These are phyloP conservation scores for Erynnis tages DNA, from an alignment of 2,888 invertebrate genomes.

Conservation along the genomic window DNA sequence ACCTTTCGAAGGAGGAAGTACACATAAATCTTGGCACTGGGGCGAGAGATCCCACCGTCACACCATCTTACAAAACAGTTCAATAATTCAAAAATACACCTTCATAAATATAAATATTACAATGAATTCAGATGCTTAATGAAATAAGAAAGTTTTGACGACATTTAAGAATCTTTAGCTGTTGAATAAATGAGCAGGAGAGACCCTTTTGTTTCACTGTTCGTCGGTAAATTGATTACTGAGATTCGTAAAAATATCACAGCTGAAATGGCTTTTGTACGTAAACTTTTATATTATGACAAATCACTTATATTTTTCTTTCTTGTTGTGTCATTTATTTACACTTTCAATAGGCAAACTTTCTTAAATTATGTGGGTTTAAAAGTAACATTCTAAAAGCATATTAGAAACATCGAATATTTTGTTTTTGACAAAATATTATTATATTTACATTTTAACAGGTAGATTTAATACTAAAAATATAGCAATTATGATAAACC, in stretches of 20 bases:
- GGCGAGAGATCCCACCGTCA: no score
- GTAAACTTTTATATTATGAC: constrained; percentile 4
- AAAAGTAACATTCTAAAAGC: no score
- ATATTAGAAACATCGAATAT: no score
- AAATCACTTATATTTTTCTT: neutral
- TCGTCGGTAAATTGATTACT: constrained; percentile 47
- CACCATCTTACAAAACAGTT: no score
- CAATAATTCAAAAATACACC: neutral
- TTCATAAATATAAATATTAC: constrained; percentile 26
- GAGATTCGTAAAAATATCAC: constrained; percentile 19
- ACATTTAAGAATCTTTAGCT: constrained; percentile 46
- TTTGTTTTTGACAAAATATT: no score
- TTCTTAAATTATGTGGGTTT: no score
- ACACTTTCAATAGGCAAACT: neutral
- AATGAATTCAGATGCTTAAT: constrained; percentile 47
- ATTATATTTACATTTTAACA: no score
- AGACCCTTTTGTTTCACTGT: constrained; percentile 52
- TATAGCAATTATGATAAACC: no score
- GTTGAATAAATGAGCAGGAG: constrained; percentile 54
- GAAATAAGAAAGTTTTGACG: constrained; percentile 50
- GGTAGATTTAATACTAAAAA: no score
- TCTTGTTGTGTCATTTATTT: neutral
- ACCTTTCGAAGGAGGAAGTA: no score
- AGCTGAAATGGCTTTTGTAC: constrained; percentile 5
- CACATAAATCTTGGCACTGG: no score